A percentile compares a stretch with the other conserved stretches of the same genome.
phyloP scores from a whole-genome alignment of 2,888 invertebrate species.

The Heliconius aoede region DNA sequence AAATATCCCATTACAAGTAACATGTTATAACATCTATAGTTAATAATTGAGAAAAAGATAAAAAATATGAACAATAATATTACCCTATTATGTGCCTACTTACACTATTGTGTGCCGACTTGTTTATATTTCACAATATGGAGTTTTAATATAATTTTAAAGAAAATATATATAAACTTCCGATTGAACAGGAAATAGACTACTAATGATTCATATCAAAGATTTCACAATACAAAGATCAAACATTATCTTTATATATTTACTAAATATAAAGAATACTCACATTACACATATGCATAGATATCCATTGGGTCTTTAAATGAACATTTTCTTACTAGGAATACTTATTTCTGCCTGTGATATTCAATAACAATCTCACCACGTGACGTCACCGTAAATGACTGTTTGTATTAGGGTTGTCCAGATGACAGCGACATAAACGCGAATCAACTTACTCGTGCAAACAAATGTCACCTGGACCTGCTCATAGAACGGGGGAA shows the following conservation, averaged over 20 bases:
- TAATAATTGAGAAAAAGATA: not conserved
- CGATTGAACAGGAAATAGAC: too few relatives aligned
- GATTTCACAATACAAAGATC: too few relatives aligned
- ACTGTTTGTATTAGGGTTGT: too few relatives aligned
- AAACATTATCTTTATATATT: too few relatives aligned
- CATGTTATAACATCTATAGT: not conserved
- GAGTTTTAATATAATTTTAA: too few relatives aligned
- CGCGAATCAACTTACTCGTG: too few relatives aligned
- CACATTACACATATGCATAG: not conserved
- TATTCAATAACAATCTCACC: not conserved
- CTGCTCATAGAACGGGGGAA: conserved; percentile 44
- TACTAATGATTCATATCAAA: too few relatives aligned
- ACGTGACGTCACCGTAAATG: too few relatives aligned
- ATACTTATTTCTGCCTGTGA: not conserved
- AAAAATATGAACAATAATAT: not conserved
- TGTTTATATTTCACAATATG: not conserved
- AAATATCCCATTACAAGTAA: not conserved
- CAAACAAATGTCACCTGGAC: too few relatives aligned
- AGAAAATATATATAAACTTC: too few relatives aligned
- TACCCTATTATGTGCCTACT: too few relatives aligned
- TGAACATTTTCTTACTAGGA: not conserved
- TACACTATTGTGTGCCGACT: not conserved
- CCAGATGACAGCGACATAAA: too few relatives aligned
- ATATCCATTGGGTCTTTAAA: not conserved
- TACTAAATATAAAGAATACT: not conserved